Evolutionary conservation across 35 echinoderm and acorn worm genomes (phyloP).

Genomic region (Holothuria glaberrima): DNA sequence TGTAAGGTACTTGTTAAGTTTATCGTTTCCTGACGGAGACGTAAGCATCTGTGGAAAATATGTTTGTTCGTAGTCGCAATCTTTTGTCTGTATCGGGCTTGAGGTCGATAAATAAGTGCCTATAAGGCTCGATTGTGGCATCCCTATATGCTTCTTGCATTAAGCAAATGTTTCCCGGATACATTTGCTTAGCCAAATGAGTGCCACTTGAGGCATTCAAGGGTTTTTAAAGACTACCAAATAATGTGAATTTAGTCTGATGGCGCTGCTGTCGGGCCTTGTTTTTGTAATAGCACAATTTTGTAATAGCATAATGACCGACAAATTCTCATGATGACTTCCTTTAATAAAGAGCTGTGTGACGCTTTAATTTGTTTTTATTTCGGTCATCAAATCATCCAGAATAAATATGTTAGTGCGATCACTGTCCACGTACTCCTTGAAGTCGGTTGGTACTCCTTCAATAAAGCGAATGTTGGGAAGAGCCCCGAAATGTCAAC

Average conservation of each 20-base stretch:
- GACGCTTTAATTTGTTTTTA: slow-evolving; percentile 14
- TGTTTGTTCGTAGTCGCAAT: background rate
- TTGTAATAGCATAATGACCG: slow-evolving; percentile 62
- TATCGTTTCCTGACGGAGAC: too few species aligned
- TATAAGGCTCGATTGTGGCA: slow-evolving; percentile 65
- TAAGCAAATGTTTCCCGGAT: slow-evolving; percentile 49
- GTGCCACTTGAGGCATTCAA: slow-evolving; percentile 44
- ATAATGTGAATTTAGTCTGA: slow-evolving; percentile 74
- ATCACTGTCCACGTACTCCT: slow-evolving; percentile 34
- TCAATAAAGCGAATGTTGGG: slow-evolving; percentile 63
- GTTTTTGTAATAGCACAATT: slow-evolving; percentile 79
- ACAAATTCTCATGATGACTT: slow-evolving; percentile 70
- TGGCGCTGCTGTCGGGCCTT: slow-evolving; percentile 66
- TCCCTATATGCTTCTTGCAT: slow-evolving; percentile 63
- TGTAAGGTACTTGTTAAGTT: too few species aligned
- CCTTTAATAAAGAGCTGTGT: slow-evolving; percentile 64
- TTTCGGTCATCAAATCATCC: slow-evolving; percentile 72
- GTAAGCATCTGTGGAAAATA: too few species aligned
- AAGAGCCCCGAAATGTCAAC: slow-evolving; percentile 16
- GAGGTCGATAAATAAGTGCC: slow-evolving; percentile 67
- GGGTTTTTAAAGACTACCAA: slow-evolving; percentile 75
- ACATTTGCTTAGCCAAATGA: slow-evolving; percentile 72
- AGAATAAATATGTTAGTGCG: slow-evolving; percentile 65
- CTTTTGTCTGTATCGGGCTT: slow-evolving; percentile 40
- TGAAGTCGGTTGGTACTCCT: slow-evolving; percentile 58